These are phyloP conservation scores for Zophobas atratus DNA, from an alignment of 1,140 invertebrate genomes.

Conservation along the genomic window DNA sequence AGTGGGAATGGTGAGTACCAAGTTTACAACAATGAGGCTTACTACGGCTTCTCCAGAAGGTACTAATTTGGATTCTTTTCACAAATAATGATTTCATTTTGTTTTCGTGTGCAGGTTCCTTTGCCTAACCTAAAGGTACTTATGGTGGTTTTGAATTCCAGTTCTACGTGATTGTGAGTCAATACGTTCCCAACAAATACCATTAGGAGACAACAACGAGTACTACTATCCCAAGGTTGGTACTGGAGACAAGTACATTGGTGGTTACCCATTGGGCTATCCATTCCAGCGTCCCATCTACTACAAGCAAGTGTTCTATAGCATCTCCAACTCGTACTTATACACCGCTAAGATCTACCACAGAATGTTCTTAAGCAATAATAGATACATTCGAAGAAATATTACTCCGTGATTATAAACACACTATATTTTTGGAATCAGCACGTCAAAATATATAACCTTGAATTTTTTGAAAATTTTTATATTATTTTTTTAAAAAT, in stretches of 20 bases:
- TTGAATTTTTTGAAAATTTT: too few species aligned
- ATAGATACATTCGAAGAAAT: too few species aligned
- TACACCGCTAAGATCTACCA: constrained; percentile 77
- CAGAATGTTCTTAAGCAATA: too few species aligned
- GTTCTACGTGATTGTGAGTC: constrained; percentile 77
- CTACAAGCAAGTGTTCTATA: constrained; percentile 66
- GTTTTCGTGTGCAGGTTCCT: not conserved
- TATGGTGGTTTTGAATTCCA: constrained; percentile 76
- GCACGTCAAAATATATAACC: too few species aligned
- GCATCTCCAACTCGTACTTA: constrained; percentile 78
- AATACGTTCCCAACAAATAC: constrained; percentile 56
- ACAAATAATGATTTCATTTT: too few species aligned
- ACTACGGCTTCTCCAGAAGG: too few species aligned
- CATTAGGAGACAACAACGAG: constrained; percentile 46
- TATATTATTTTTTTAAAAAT: too few species aligned
- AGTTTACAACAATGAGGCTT: too few species aligned
- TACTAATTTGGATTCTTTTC: too few species aligned
- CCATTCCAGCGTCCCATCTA: constrained; percentile 77
- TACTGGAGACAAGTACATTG: constrained; percentile 64
- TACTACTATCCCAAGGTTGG: constrained; percentile 52
- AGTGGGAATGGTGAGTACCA: too few species aligned
- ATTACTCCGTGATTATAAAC: too few species aligned
- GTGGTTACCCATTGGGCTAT: constrained; percentile 76
- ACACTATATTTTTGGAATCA: too few species aligned
- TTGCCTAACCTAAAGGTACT: constrained; percentile 81